phyloP scores from a whole-genome alignment of 1,140 invertebrate species.

The Eumeta japonica region DNA sequence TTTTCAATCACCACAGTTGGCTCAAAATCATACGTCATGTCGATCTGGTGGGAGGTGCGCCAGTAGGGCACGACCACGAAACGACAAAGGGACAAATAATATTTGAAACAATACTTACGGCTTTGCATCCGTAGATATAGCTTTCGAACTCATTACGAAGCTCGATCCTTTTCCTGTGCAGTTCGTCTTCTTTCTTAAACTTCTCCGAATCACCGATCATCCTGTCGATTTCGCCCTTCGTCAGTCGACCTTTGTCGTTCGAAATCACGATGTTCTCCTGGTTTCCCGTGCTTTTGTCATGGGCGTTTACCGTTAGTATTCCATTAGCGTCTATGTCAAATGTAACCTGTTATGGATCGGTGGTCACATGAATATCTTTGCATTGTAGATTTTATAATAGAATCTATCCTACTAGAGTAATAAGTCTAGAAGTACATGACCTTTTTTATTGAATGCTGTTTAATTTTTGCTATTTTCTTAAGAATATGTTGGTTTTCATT shows the following conservation, averaged over 20 bases:
- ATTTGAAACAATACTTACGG: constrained; percentile 42
- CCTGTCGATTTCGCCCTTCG: constrained; percentile 87
- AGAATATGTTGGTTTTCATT: too few species aligned
- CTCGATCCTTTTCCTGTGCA: constrained; percentile 64
- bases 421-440: too few species aligned
- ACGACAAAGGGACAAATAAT: too few species aligned
- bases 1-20: too few species aligned
- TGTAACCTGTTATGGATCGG: constrained; percentile 68
- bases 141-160: constrained; percentile 80
- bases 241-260: constrained; percentile 89
- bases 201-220: constrained; percentile 83
- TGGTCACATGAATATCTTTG: constrained; percentile 65
- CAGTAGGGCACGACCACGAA: too few species aligned
- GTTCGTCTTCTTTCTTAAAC: constrained; percentile 69
- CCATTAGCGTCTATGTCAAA: constrained; percentile 82
- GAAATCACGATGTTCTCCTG: constrained; percentile 82
- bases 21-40: too few species aligned
- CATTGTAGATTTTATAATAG: too few species aligned
- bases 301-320: constrained; percentile 77
- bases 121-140: constrained; percentile 80
- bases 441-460: too few species aligned
- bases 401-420: too few species aligned
- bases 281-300: constrained; percentile 75
- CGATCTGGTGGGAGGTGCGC: too few species aligned
- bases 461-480: too few species aligned